These are phyloP conservation scores for Grallaria varia DNA, from an alignment of 2,113 vertebrate genomes.

Conservation along the genomic window DNA sequence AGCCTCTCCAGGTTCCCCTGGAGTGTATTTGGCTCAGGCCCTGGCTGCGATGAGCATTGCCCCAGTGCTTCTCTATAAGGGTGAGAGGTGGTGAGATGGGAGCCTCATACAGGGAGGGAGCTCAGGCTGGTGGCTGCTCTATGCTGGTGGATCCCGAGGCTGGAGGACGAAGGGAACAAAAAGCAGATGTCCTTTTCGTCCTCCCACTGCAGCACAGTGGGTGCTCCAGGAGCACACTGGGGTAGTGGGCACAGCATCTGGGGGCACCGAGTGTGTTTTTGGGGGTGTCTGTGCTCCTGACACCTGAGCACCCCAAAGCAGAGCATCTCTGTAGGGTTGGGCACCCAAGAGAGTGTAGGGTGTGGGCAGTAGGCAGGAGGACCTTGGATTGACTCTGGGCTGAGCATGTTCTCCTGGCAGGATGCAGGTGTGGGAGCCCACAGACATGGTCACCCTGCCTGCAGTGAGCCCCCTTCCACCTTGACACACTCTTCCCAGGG, in stretches of 20 bases:
- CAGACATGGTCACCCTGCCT: background rate
- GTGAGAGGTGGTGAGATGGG: background rate
- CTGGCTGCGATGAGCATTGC: accelerated
- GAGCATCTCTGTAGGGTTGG: background rate
- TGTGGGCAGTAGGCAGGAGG: background rate
- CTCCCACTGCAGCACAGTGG: accelerated
- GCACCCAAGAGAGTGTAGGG: background rate
- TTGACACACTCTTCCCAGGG: background rate
- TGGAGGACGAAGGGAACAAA: background rate
- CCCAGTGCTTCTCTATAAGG: accelerated
- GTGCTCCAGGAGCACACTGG: accelerated
- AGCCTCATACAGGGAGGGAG: accelerated
- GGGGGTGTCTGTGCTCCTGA: background rate
- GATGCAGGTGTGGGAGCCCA: background rate
- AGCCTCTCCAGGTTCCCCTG: background rate
- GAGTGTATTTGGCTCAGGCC: background rate
- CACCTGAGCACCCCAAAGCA: background rate
- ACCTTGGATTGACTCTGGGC: background rate
- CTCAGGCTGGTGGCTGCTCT: background rate
- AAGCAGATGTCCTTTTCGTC: background rate
- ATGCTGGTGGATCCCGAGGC: background rate
- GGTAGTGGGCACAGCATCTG: background rate
- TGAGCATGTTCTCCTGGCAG: background rate
- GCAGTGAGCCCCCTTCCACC: background rate
- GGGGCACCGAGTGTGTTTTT: background rate